Evolutionary conservation across 2,888 invertebrate species (phyloP), one percentile per base, ranked within the genome.

Genomic region (Brachypterus glaber): DNA sequence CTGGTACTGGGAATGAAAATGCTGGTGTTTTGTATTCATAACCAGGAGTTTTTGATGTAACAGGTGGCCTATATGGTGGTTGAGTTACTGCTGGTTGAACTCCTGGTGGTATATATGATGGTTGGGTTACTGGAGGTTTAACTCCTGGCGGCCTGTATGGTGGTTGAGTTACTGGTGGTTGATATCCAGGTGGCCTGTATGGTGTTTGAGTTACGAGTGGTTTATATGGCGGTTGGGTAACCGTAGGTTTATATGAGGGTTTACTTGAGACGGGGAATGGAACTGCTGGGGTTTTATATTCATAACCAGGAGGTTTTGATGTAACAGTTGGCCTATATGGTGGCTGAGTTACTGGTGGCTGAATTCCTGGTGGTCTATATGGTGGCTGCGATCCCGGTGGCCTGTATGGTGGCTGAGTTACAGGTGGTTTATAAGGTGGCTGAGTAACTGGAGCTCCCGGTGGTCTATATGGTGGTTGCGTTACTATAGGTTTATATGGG

Each of bases 171-270:
- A 17, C 26, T 29, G 29, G 29, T 7, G 35, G 27, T 27, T 15
- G 5, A 4, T 14, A 32, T n/a, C n/a, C n/a, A n/a, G n/a, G n/a
- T 3, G 35, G 35, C 9, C 14, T 30, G 17, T 35, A 35, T 14
- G 26, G 29, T 12, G 35, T 13, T 17, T 15, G 37, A 25, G 15
- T 33, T 21, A 13, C 14, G 27, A 29, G 34, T 8, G 39, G 33
- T 11, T 30, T 12, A 14, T 34, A 39, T n/a, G 39, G 39, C 11
- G 37, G 35, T 35, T 35, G 33, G 30, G 30, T 33, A 17, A 27
- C 16, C 12, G 11, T 16, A 16, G 39, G 33, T 18, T n/a, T 37
- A n/a, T n/a, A n/a, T n/a, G n/a, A n/a, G n/a, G n/a, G n/a, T n/a
- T n/a, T n/a, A n/a, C n/a, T n/a, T n/a, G n/a, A n/a, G n/a, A n/a